Percentiles rank a stretch among this genome's conserved stretches.
Conservation (phyloP, 2,113 vertebrate species). For the Zosterops japonicus region DNA sequence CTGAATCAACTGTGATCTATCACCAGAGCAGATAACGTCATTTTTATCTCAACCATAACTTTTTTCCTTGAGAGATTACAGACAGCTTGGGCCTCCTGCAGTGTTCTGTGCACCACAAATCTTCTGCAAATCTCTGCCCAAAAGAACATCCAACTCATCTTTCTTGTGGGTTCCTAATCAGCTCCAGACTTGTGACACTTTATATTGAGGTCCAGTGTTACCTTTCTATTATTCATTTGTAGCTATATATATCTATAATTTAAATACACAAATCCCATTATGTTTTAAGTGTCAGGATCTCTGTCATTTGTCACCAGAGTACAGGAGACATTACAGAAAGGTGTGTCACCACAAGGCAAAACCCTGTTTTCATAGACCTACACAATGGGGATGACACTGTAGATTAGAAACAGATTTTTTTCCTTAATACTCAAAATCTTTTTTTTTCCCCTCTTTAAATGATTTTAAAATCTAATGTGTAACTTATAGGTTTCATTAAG, state of each 20-base stretch:
- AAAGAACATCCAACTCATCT: background rate
- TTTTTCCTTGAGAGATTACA: background rate
- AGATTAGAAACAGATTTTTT: background rate
- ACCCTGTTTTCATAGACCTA: background rate
- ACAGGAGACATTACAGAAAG: background rate
- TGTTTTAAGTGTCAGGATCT: background rate
- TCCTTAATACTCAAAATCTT: background rate
- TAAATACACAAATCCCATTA: background rate
- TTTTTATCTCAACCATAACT: background rate
- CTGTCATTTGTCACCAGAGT: background rate
- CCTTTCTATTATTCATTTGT: background rate
- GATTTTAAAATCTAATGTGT: background rate
- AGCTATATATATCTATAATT: background rate
- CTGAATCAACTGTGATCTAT: background rate
- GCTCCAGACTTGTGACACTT: background rate
- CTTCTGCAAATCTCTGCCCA: background rate
- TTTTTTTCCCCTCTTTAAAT: background rate
- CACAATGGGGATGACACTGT: background rate
- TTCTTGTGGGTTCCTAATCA: background rate
- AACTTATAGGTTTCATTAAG: background rate
- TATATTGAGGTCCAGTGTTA: background rate
- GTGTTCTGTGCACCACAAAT: background rate
- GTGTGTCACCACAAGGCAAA: background rate
- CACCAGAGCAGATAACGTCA: background rate
- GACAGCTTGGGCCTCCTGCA: background rate